phyloP scores from a whole-genome alignment of 2,888 invertebrate species.

The Lochmaea capreae region DNA sequence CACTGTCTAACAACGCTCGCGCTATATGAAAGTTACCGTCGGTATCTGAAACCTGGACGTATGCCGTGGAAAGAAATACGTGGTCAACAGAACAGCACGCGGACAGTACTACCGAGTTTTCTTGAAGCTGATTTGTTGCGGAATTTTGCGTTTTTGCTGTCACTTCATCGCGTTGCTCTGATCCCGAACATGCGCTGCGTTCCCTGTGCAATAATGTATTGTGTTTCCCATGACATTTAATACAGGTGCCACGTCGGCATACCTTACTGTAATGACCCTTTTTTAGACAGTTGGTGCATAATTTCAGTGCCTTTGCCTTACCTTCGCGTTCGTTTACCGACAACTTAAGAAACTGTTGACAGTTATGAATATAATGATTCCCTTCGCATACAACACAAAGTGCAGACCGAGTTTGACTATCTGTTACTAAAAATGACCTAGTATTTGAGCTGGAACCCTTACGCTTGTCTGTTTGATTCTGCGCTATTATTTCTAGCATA shows the following conservation, averaged over 20 bases:
- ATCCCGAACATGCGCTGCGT: neutral
- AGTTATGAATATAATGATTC: neutral
- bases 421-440: too few relatives aligned
- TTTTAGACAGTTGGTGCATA: constrained; percentile 4
- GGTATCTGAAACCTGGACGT: neutral
- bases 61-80: constrained; percentile 7
- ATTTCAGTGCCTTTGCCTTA: constrained; percentile 1
- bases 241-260: neutral
- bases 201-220: neutral
- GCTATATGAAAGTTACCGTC: neutral
- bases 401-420: too few relatives aligned
- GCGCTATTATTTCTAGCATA: neutral
- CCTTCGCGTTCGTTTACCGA: neutral
- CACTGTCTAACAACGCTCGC: constrained; percentile 9
- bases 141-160: neutral
- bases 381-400: too few relatives aligned
- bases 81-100: neutral
- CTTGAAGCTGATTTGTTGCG: neutral
- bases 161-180: neutral
- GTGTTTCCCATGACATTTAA: constrained; percentile 1
- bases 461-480: neutral
- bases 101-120: neutral
- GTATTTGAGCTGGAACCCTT: too few relatives aligned
- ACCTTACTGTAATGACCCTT: neutral
- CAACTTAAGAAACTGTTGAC: neutral